A percentile compares a stretch with the other conserved stretches of the same genome.
phyloP scores from a whole-genome alignment of 2,797 vertebrate species.

The Enteromius anoplus region DNA sequence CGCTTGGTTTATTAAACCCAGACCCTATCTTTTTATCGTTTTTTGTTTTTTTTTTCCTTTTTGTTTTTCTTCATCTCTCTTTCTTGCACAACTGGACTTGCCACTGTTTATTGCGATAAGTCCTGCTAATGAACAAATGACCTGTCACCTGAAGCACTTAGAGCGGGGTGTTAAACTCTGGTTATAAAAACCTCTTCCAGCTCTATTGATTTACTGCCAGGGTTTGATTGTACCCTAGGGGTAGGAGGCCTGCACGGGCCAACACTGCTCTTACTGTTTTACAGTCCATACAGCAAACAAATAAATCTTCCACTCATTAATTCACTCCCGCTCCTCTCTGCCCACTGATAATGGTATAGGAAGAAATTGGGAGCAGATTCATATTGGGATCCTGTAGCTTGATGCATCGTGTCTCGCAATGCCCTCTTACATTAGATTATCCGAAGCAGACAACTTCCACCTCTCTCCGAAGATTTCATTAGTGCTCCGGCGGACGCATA shows the following conservation, averaged over 20 bases:
- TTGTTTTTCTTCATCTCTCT: constrained; percentile 54
- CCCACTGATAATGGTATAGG: constrained; percentile 70
- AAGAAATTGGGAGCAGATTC: constrained; percentile 72
- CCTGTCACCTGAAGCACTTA: constrained; percentile 86
- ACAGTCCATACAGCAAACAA: constrained; percentile 86
- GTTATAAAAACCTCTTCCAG: constrained; percentile 84
- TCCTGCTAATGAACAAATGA: constrained; percentile 87
- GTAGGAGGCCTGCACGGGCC: constrained; percentile 77
- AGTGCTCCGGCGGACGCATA: constrained; percentile 65
- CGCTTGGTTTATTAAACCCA: constrained; percentile 73
- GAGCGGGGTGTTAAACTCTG: constrained; percentile 82
- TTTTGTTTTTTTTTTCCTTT: constrained; percentile 60
- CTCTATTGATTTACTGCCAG: constrained; percentile 87
- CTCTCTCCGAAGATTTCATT: constrained; percentile 74
- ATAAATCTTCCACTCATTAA: constrained; percentile 86
- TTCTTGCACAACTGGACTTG: constrained; percentile 72
- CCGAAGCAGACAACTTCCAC: constrained; percentile 71
- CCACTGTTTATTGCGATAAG: constrained; percentile 88
- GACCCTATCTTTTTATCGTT: constrained; percentile 71
- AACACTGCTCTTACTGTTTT: constrained; percentile 84
- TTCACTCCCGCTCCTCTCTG: constrained; percentile 73
- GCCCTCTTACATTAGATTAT: constrained; percentile 73
- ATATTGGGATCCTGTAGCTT: constrained; percentile 64
- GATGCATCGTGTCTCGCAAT: constrained; percentile 65
- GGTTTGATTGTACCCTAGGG: constrained; percentile 86